Evolutionary conservation across 2,888 invertebrate species (phyloP).

Genomic region (Kryphioiulus occultus): DNA sequence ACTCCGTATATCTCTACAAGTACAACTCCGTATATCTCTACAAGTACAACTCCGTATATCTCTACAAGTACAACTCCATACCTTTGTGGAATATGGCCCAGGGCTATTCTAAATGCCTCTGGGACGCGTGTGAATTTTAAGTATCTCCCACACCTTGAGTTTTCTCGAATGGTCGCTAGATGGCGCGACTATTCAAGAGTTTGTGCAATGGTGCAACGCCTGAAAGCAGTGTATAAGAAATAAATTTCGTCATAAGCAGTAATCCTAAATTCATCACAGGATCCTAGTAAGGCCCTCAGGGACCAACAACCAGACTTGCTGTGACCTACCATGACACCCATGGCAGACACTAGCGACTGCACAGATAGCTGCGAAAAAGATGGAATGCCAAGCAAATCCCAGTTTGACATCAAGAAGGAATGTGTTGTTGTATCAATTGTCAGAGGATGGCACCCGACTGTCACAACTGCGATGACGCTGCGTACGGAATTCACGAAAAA

Average conservation of each 20-base stretch:
- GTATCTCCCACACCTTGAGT: no score
- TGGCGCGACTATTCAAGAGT: neutral
- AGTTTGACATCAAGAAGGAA: neutral
- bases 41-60: no score
- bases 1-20: no score
- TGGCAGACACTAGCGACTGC: neutral
- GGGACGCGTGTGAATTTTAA: no score
- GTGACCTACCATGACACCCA: neutral
- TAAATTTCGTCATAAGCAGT: neutral
- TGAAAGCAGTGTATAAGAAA: neutral
- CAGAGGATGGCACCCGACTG: neutral
- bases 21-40: no score
- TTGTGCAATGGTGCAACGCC: neutral
- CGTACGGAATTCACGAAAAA: no score
- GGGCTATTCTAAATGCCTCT: no score
- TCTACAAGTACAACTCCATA: no score
- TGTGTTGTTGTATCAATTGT: neutral
- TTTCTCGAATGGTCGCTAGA: neutral
- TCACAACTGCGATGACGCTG: neutral
- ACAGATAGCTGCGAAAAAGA: neutral
- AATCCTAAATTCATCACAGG: neutral
- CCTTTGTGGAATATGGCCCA: no score
- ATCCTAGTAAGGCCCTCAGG: neutral
- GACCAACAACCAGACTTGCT: neutral
- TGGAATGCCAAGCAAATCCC: neutral